These are phyloP conservation scores for Plebejus melissa DNA, from an alignment of 2,888 invertebrate genomes.

Conservation along the genomic window DNA sequence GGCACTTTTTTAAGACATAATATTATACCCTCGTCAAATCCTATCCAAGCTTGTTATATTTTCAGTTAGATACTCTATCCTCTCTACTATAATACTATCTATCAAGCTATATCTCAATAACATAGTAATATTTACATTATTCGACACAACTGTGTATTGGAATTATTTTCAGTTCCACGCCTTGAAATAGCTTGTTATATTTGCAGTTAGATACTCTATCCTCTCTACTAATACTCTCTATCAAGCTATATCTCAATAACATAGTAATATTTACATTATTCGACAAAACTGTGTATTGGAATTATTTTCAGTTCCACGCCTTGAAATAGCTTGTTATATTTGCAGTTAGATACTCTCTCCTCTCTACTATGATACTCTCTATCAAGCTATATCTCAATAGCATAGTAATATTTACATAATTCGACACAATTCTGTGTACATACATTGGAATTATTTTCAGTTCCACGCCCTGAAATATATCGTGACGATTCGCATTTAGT, in stretches of 20 bases:
- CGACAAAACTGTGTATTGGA: conserved; percentile 1
- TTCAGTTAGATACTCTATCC: no score
- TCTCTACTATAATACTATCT: no score
- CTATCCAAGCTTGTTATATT: no score
- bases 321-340: conserved; percentile 28
- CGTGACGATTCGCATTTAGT: conserved; percentile 61
- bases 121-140: not conserved
- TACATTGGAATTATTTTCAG: conserved; percentile 25
- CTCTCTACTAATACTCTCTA: no score
- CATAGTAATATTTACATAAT: not conserved
- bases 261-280: not conserved
- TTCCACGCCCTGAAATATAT: conserved; percentile 43
- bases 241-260: no score
- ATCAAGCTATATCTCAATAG: no score
- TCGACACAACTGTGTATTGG: not conserved
- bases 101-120: no score
- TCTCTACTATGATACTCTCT: no score
- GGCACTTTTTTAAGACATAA: no score
- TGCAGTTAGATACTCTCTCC: no score
- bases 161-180: conserved; percentile 36
- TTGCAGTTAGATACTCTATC: no score
- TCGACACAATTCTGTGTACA: not conserved
- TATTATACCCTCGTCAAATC: no score
- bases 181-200: conserved; percentile 31
- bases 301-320: conserved; percentile 38